These are phyloP conservation scores for Burhinus bistriatus DNA, from an alignment of 2,113 vertebrate genomes.

Conservation along the genomic window DNA sequence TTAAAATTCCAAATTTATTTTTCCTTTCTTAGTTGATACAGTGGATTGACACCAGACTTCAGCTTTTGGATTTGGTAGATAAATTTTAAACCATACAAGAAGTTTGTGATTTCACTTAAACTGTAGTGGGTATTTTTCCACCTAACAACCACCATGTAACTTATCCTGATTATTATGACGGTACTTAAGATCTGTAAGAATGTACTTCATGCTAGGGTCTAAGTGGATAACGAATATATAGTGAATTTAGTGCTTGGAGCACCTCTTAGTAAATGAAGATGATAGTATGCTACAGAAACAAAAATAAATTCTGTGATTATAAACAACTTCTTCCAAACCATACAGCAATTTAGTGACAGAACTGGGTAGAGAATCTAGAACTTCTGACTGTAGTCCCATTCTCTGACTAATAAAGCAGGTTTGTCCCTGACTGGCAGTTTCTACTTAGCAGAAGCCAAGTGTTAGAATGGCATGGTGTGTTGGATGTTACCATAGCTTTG, in stretches of 20 bases:
- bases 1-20: slow-evolving; percentile 54
- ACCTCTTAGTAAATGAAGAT: not conserved
- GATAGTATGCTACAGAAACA: not conserved
- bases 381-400: slow-evolving; percentile 19
- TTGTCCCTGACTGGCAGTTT: slow-evolving; percentile 43
- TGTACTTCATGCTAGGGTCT: slow-evolving; percentile 21
- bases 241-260: not conserved
- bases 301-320: not conserved
- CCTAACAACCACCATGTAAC: slow-evolving; percentile 27
- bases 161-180: not conserved
- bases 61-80: slow-evolving; percentile 62
- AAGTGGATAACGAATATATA: slow-evolving; percentile 34
- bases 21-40: slow-evolving; percentile 58
- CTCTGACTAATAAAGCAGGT: slow-evolving; percentile 27
- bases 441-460: slow-evolving; percentile 27
- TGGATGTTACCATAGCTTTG: slow-evolving; percentile 53
- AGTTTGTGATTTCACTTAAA: slow-evolving; percentile 57
- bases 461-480: slow-evolving; percentile 52
- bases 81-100: slow-evolving; percentile 36
- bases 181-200: slow-evolving; percentile 10
- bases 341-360: slow-evolving; percentile 34
- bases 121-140: slow-evolving; percentile 37
- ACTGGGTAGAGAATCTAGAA: not conserved
- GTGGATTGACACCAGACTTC: slow-evolving; percentile 61
- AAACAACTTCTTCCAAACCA: slow-evolving; percentile 26